phyloP scores from a whole-genome alignment of 2,797 vertebrate genomes.

The Eleutherodactylus coqui region DNA sequence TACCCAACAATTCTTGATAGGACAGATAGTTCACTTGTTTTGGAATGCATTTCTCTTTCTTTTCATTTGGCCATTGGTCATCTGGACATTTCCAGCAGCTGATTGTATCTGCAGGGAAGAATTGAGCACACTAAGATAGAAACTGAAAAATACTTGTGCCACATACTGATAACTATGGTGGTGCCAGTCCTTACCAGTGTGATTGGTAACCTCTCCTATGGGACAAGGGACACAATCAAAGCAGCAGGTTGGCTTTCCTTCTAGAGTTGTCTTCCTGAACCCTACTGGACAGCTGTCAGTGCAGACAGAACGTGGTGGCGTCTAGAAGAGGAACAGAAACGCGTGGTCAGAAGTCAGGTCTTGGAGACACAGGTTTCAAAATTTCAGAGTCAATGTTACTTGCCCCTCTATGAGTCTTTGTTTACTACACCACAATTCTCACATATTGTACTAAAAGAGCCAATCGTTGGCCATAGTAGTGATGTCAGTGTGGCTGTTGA shows the following conservation, averaged over 20 bases:
- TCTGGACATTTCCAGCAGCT: constrained; percentile 34
- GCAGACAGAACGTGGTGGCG: constrained; percentile 25
- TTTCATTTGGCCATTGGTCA: constrained; percentile 39
- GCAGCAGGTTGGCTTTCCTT: constrained; percentile 34
- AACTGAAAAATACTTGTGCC: too few species aligned
- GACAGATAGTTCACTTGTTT: constrained; percentile 20
- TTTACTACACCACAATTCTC: too few species aligned
- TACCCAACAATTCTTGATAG: constrained; percentile 24
- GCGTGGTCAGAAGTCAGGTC: not conserved
- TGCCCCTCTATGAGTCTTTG: too few species aligned
- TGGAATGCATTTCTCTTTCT: constrained; percentile 9
- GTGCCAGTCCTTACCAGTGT: not conserved
- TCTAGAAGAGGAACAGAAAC: not conserved
- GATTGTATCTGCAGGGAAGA: constrained; percentile 12
- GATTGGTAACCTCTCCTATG: constrained; percentile 32
- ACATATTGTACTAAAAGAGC: too few species aligned
- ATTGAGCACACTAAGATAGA: not conserved
- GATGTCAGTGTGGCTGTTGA: too few species aligned
- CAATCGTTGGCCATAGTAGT: too few species aligned
- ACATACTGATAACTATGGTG: not conserved
- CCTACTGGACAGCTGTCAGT: constrained; percentile 10
- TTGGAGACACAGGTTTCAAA: too few species aligned
- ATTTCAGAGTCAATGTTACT: too few species aligned
- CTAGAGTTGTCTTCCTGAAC: not conserved
- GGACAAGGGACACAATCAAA: constrained; percentile 27